Conservation (phyloP, 2,888 invertebrate genomes). For the Zaprionus obscuricornis region DNA sequence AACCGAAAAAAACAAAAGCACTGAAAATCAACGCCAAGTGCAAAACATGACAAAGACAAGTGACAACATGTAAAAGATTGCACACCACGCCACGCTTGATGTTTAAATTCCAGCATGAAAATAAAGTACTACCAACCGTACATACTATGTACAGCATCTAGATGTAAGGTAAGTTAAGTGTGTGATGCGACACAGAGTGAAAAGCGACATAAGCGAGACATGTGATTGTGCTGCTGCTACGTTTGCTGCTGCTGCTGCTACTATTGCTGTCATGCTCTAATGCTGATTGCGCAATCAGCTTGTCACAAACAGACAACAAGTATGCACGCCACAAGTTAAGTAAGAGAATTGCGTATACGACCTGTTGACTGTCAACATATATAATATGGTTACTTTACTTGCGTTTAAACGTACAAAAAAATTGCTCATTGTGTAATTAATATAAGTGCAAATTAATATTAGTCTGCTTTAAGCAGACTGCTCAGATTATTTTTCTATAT, state of each 20-base stretch:
- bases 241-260: too few relatives aligned
- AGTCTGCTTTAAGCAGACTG: too few relatives aligned
- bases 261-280: conserved; percentile 46
- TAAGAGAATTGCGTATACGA: conserved; percentile 44
- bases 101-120: conserved; percentile 48
- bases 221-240: too few relatives aligned
- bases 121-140: neutral
- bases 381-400: neutral
- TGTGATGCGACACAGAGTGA: neutral
- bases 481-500: too few relatives aligned
- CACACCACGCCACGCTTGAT: too few relatives aligned
- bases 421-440: conserved; percentile 30
- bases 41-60: conserved; percentile 70
- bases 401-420: conserved; percentile 3
- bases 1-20: conserved; percentile 25
- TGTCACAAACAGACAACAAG: conserved; percentile 9
- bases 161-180: too few relatives aligned
- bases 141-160: too few relatives aligned
- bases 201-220: conserved; percentile 3
- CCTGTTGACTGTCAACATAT: conserved; percentile 40
- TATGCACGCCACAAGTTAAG: conserved; percentile 4
- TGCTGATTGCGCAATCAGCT: conserved; percentile 69
- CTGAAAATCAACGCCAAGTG: conserved; percentile 62
- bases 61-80: conserved; percentile 64
- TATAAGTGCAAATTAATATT: too few relatives aligned